A percentile compares a stretch with the other conserved stretches of the same genome.
Conservation (phyloP, 2,797 vertebrate genomes). For the Champsocephalus gunnari region DNA sequence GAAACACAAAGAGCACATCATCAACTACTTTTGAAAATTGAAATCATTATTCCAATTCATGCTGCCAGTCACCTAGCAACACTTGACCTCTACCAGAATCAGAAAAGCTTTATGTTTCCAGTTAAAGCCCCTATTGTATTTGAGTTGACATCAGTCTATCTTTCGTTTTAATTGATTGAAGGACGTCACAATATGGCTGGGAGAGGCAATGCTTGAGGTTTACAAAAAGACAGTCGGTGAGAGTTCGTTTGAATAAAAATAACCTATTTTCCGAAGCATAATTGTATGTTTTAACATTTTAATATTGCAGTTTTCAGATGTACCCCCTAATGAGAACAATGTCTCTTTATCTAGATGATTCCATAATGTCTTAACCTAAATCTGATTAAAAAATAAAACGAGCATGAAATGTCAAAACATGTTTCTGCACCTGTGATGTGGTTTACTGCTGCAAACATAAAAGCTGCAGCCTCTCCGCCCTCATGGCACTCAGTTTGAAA, state of each 20-base stretch:
- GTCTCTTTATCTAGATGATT: neutral
- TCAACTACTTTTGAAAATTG: neutral
- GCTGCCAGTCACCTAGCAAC: too few species aligned
- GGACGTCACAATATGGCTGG: too few species aligned
- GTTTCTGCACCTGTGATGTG: neutral
- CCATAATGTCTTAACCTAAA: neutral
- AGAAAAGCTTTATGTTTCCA: too few species aligned
- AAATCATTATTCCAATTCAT: neutral
- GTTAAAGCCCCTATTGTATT: too few species aligned
- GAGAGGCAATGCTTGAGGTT: too few species aligned
- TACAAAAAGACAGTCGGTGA: too few species aligned
- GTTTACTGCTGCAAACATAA: neutral
- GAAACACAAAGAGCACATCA: neutral
- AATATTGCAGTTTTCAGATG: neutral
- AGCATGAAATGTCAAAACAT: neutral
- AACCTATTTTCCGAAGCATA: neutral
- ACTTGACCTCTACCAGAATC: too few species aligned
- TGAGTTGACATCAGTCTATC: too few species aligned
- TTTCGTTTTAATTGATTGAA: neutral
- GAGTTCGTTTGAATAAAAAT: too few species aligned
- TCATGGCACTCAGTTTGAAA: constrained; percentile 2
- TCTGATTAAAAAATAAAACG: neutral
- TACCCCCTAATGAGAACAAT: neutral
- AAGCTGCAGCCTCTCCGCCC: constrained; percentile 6
- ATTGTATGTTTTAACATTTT: neutral